These are phyloP conservation scores for Hermaeophaga mercurialis DNA, from an alignment of 2,888 invertebrate species.

Conservation along the genomic window DNA sequence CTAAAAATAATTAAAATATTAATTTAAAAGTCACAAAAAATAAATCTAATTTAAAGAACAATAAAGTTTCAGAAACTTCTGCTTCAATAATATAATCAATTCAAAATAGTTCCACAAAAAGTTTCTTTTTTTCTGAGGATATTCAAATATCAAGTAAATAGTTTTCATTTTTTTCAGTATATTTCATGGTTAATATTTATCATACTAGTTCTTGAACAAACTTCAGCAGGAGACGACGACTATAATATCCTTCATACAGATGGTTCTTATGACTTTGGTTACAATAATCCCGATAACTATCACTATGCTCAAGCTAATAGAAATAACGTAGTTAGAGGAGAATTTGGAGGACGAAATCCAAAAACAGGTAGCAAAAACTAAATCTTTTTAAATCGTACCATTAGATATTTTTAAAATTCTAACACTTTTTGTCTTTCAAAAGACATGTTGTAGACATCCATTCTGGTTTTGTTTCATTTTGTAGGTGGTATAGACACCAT, in stretches of 20 bases:
- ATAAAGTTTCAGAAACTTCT: no score
- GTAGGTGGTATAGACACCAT: constrained; percentile 69
- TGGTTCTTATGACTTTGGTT: constrained; percentile 78
- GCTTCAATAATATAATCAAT: no score
- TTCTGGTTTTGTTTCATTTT: constrained; percentile 10
- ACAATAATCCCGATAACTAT: constrained; percentile 73
- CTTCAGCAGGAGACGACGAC: constrained; percentile 57
- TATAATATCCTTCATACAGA: constrained; percentile 71
- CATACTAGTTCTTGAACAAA: constrained; percentile 30
- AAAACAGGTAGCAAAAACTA: constrained; percentile 58
- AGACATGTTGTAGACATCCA: no score
- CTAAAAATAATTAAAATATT: no score
- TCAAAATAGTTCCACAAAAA: no score
- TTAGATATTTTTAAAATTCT: no score
- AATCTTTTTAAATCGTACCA: background rate
- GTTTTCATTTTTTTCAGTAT: constrained; percentile 37
- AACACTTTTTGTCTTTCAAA: no score
- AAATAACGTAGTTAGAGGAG: constrained; percentile 69
- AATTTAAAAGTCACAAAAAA: no score
- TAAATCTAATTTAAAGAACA: no score
- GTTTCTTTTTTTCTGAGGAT: no score
- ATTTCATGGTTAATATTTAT: constrained; percentile 36
- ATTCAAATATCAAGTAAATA: no score
- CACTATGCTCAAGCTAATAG: constrained; percentile 72
- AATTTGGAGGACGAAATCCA: constrained; percentile 76